A percentile compares a stretch with the other conserved stretches of the same genome.
Evolutionary conservation across 2,888 invertebrate species (phyloP).

Genomic region (Scrobipalpa costella): DNA sequence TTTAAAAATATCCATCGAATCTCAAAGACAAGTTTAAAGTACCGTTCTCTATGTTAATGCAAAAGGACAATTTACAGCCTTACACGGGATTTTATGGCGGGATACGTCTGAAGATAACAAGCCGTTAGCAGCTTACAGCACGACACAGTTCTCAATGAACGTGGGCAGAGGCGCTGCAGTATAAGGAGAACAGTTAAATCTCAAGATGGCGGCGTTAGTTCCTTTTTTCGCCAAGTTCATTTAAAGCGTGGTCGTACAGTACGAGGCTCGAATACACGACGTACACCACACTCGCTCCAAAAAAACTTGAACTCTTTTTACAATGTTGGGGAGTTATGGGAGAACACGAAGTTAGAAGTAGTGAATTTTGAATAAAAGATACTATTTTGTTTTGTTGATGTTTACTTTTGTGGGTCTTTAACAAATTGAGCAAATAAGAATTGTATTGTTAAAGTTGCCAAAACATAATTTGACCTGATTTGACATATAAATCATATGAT

Average conservation of each 20-base stretch:
- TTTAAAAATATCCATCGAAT: neutral
- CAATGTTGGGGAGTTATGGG: neutral
- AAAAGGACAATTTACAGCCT: constrained; percentile 27
- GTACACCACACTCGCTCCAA: neutral
- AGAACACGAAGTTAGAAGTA: neutral
- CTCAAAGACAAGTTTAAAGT: neutral
- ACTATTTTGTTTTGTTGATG: neutral
- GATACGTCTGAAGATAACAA: constrained; percentile 26
- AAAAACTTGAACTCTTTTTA: neutral
- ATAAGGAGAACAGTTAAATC: no score
- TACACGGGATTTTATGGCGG: constrained; percentile 18
- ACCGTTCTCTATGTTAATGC: constrained; percentile 23
- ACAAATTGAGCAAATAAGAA: no score
- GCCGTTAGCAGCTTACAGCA: constrained; percentile 17
- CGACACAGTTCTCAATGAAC: no score
- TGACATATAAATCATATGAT: no score
- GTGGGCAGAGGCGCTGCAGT: no score
- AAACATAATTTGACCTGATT: no score
- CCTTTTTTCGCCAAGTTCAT: no score
- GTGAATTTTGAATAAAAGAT: neutral
- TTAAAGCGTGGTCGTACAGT: no score
- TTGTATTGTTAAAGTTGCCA: no score
- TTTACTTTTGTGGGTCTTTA: no score
- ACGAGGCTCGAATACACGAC: neutral
- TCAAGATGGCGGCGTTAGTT: no score